A percentile compares a stretch with the other conserved stretches of the same genome.
Evolutionary conservation across 1,140 invertebrate species (phyloP).

Genomic region (Sesamia nonagrioides): DNA sequence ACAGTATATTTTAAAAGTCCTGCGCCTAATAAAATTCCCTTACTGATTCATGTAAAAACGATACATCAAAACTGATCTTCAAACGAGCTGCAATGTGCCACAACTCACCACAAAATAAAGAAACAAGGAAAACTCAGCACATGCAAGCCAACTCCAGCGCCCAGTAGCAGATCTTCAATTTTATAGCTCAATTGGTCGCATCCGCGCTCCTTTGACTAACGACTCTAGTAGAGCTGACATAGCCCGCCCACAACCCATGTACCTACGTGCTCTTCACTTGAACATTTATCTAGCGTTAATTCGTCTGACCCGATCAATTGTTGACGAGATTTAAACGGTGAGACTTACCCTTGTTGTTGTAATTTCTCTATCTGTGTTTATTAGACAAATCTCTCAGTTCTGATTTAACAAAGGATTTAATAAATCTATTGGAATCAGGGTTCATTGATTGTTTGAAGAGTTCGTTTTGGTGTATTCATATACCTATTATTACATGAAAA

Average conservation of each 20-base stretch:
- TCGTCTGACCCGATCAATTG: constrained; percentile 68
- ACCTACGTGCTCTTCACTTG: constrained; percentile 54
- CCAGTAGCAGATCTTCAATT: constrained; percentile 34
- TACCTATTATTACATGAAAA: no score
- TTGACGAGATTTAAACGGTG: constrained; percentile 64
- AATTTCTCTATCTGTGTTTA: background rate
- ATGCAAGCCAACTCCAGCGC: constrained; percentile 10
- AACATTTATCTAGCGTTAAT: constrained; percentile 63
- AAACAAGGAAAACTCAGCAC: constrained; percentile 3
- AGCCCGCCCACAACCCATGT: constrained; percentile 53
- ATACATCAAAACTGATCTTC: no score
- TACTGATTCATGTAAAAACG: no score
- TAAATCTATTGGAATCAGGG: background rate
- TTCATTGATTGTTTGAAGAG: no score
- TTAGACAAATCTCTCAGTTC: background rate
- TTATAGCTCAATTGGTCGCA: constrained; percentile 80
- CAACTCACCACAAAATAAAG: constrained; percentile 2
- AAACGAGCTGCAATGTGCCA: background rate
- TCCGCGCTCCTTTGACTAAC: constrained; percentile 70
- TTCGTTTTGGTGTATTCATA: no score
- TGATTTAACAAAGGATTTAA: background rate
- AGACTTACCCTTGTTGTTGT: background rate
- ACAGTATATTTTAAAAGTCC: no score
- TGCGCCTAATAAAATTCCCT: no score
- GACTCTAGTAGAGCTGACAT: constrained; percentile 63